Evolutionary conservation across 2,888 invertebrate genomes (phyloP), one percentile per base, ranked within the genome.

Genomic region (Idaea dimidiata): DNA sequence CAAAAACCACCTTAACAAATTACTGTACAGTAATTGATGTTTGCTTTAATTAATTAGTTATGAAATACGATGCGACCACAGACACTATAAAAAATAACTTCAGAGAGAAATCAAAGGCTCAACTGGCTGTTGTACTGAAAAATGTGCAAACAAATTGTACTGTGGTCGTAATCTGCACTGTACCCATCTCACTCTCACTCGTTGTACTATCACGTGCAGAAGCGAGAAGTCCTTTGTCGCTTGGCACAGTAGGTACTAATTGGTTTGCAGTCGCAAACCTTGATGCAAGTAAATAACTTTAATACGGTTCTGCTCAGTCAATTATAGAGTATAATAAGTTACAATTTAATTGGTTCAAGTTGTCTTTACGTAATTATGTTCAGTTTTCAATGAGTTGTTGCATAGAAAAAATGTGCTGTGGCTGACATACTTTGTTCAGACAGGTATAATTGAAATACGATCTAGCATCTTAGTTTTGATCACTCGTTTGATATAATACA

Each of bases 11-110:
- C 43, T 43, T 43, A 5, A 43, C 43, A 43, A 14, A 43, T 43
- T 43, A 43, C 43, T 14, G 83, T 83, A 76, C 79, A 77, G 84
- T 88, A 87, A 89, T 88, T 88, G 87, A 77, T 88, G 87, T 89
- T 88, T 88, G 83, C 79, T 79, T 78, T 79, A 78, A 87, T 86
- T 87, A 87, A 89, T 90, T 90, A 88, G 80, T 81, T 84, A 80
- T 83, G 86, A 86, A 87, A 88, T 84, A 85, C 84, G 87, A 88
- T 88, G 88, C 73, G 77, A 78, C 68, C 66, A 76, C 75, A 79
- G 79, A 14, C 43, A 43, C 43, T 8, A 43, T 43, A 43, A 43
- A 43, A n/a, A n/a, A n/a, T n/a, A n/a, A n/a, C n/a, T 81, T 80
- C 76, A 72, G 64, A 64, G 67, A 65, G 64, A 62, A 59, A 57